A percentile compares a stretch with the other conserved stretches of the same genome.
phyloP scores from a whole-genome alignment of 2,888 invertebrate genomes.

The Eupeodes luniger region DNA sequence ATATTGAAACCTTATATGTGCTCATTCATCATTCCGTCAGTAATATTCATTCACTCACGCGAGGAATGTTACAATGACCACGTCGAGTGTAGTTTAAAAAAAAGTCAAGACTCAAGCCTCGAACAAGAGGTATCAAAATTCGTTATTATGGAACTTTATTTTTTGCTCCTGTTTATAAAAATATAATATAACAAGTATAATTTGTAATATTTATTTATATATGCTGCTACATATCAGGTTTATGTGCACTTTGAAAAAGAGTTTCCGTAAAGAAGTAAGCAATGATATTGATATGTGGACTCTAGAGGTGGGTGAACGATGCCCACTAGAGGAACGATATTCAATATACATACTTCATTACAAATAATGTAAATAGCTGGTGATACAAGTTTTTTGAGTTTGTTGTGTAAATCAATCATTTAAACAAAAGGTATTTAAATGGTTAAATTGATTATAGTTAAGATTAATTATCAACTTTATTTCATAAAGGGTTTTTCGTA shows the following conservation, averaged over 20 bases:
- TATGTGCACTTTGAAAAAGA: neutral
- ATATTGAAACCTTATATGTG: conserved; percentile 70
- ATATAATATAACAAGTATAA: neutral
- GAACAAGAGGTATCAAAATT: conserved; percentile 44
- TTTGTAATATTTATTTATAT: neutral
- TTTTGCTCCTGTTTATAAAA: neutral
- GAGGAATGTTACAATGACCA: conserved; percentile 70
- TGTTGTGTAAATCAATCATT: no score
- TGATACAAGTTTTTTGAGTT: no score
- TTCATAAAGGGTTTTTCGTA: no score
- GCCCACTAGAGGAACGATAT: no score
- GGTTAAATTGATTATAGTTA: no score
- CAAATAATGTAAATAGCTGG: no score
- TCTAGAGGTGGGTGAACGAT: neutral
- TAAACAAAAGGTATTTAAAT: no score
- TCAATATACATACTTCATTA: no score
- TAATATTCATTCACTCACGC: conserved; percentile 68
- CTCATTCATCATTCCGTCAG: conserved; percentile 71
- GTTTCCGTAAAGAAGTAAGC: neutral
- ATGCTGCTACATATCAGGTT: neutral
- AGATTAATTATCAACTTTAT: no score
- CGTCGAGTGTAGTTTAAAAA: conserved; percentile 1
- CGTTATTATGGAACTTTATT: conserved; percentile 7
- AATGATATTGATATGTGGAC: neutral
- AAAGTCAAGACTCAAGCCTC: neutral